Evolutionary conservation across 2,888 invertebrate genomes (phyloP), one percentile per base, ranked within the genome.

Genomic region (Taenaris catops): DNA sequence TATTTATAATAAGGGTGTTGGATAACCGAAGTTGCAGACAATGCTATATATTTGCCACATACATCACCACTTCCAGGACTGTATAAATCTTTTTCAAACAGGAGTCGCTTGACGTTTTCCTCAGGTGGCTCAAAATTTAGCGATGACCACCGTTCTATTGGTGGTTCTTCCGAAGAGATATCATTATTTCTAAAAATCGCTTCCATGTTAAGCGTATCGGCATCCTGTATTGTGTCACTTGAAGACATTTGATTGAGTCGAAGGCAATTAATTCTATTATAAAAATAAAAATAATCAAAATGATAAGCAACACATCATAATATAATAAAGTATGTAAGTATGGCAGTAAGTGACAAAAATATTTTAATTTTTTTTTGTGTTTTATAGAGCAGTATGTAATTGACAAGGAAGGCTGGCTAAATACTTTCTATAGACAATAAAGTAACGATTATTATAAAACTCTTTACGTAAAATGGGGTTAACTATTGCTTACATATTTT

Each of bases 61-160:
- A 72, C 48, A 12, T 72, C 68, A 0, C 63, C 66, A 31, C 60
- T 64, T 0, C 68, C 70, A 1, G 69, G 64, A 1, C 57, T 50
- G 17, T 61, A 73, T 0, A 63, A 32, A 0, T 59, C 65, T 24
- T 55, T 8, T 11, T 51, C 50, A 19, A 43, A 57, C 1, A 64
- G 38, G 2, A 38, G 34, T 31, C 48, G 38, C 37, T 70, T 69
- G 1, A 46, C 38, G 23, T 46, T 51, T 1, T 47, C 49, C 3
- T 48, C 46, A 1, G 50, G 43, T 0, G 24, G 5, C 25, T 44
- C 38, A 0, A 49, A 20, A 3, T 42, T 23, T 1, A 55, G 38
- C 0, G 57, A 51, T 1, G 58, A 57, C 52, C 55, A 55, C 43
- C 57, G 53, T 26, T 51, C 48, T 35, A 47, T 49, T 1, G 48